These are phyloP conservation scores for Alectura lathami DNA, from an alignment of 2,113 vertebrate species.

Conservation along the genomic window DNA sequence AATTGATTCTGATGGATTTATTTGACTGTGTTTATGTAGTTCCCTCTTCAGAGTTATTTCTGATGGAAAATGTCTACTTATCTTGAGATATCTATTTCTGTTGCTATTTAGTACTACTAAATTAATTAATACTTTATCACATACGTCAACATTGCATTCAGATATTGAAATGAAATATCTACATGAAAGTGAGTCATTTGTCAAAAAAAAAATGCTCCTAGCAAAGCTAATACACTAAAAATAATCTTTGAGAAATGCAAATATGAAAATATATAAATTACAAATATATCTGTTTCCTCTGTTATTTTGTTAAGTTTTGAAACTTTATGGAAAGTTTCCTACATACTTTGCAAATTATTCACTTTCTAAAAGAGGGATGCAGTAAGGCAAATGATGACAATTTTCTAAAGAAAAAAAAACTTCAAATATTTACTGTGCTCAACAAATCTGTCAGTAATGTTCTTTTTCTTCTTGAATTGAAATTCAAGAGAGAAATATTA, in stretches of 20 bases:
- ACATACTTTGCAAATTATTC: background rate
- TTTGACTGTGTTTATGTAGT: background rate
- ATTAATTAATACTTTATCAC: background rate
- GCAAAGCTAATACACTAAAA: background rate
- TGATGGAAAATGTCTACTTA: background rate
- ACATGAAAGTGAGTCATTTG: background rate
- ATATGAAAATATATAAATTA: background rate
- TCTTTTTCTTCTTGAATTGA: background rate
- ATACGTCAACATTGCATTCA: background rate
- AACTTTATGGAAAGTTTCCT: background rate
- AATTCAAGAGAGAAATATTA: background rate
- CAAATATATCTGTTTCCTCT: background rate
- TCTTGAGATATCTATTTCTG: background rate
- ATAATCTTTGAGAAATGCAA: background rate
- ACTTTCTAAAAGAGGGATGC: background rate
- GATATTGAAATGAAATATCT: background rate
- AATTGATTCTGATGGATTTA: background rate
- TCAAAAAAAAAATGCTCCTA: background rate
- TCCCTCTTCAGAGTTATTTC: background rate
- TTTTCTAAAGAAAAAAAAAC: background rate
- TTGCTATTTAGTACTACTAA: background rate
- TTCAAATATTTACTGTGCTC: background rate
- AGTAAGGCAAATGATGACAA: background rate
- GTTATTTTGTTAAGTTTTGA: background rate
- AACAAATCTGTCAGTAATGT: background rate